Base-by-base conservation (phyloP, 2,113 vertebrate genomes). In the Hippoglossus stenolepis region DNA sequence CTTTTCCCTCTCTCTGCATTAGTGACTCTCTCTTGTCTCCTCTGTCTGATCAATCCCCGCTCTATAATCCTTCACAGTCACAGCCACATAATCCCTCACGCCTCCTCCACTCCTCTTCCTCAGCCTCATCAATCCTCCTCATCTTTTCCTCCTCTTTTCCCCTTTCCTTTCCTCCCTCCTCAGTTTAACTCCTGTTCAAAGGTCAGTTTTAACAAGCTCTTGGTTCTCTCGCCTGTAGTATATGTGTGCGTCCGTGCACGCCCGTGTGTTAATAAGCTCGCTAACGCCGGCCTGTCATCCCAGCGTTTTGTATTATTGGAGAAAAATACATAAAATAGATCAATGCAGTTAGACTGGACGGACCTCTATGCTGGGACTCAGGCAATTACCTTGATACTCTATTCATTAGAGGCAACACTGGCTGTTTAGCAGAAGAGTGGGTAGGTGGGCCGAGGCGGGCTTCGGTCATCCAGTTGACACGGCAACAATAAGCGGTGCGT, bases 151-250 rank as follows among this genome's bases (percentile, higher is more conserved):
- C 28, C 17, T 43, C 40, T 53, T n/a, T 11, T 1, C 51, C 43
- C 24, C 78, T 21, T 24, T 31, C 20, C 35, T 56, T 79, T 64
- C 47, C 62, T 71, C 40, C 58, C 51, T 17, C 56, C 45, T 31
- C 72, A 49, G 21, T 80, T 70, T 8, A 74, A 72, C 61, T 86
- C 68, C 58, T 67, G 53, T 45, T 77, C 74, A 91, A 91, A 93
- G 87, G 87, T 87, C 88, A 72, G 40, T 67, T 86, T 85, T 93
- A 93, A 93, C 89, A 89, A 91, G 85, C 77, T 76, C 66, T 87
- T 78, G 81, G 70, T 80, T 87, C 80, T 70, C 57, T 65, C 54
- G 57, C 40, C 61, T 63, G 53, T 8, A 18, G 67, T 61, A 17
- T 7, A 28, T 60, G 35, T 62, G 47, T 72, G 26, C 8, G 57